phyloP scores from a whole-genome alignment of 2,888 invertebrate species.

The Achlya flavicornis region DNA sequence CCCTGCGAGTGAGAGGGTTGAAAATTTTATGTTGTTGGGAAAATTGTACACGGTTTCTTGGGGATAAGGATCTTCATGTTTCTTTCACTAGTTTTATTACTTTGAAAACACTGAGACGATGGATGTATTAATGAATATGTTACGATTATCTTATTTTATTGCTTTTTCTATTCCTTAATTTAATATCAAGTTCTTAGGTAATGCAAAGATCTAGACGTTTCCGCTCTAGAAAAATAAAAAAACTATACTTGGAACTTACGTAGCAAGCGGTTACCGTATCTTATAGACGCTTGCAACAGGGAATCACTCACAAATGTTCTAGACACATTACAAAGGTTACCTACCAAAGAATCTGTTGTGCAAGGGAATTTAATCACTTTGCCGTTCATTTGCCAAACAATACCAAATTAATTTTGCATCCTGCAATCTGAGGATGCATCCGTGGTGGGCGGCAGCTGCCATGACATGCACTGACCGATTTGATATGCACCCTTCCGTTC shows the following conservation, averaged over 20 bases:
- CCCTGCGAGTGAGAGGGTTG: slow-evolving; percentile 28
- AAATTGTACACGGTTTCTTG: slow-evolving; percentile 1
- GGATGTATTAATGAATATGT: background rate
- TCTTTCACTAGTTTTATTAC: background rate
- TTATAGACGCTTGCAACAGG: too few species aligned
- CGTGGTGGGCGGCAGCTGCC: slow-evolving; percentile 62
- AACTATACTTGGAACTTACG: too few species aligned
- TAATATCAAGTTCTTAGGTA: too few species aligned
- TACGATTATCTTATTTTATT: background rate
- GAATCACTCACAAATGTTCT: too few species aligned
- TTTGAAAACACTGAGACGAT: background rate
- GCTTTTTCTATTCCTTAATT: background rate
- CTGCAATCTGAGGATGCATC: slow-evolving; percentile 72
- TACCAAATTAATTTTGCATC: slow-evolving; percentile 73
- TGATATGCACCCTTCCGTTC: slow-evolving; percentile 75
- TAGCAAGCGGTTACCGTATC: too few species aligned
- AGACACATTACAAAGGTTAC: too few species aligned
- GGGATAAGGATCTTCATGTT: slow-evolving; percentile 9
- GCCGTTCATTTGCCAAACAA: slow-evolving; percentile 38
- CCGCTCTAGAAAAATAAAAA: too few species aligned
- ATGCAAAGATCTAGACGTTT: too few species aligned
- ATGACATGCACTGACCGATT: slow-evolving; percentile 70
- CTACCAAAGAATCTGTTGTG: slow-evolving; percentile 5
- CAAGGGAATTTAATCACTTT: slow-evolving; percentile 31
- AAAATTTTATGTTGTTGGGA: slow-evolving; percentile 6